These are phyloP conservation scores for Echinops telfairi DNA, from an alignment of 2,113 vertebrate species.

Conservation along the genomic window DNA sequence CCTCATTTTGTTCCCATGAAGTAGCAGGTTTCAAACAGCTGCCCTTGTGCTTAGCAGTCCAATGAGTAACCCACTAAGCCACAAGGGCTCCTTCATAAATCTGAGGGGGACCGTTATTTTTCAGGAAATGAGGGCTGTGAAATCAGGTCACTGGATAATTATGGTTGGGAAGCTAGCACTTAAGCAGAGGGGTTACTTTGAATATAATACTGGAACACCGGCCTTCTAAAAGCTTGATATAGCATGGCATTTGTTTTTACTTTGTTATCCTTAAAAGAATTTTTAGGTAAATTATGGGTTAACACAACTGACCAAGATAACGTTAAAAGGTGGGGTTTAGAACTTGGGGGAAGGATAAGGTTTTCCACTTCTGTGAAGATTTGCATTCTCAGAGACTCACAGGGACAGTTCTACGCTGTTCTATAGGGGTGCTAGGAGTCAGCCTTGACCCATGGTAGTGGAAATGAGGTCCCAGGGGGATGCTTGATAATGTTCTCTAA, in stretches of 20 bases:
- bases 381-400: too few relatives aligned
- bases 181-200: neutral
- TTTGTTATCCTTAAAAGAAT: slow-evolving; percentile 27
- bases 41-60: too few relatives aligned
- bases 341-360: neutral
- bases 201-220: neutral
- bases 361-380: too few relatives aligned
- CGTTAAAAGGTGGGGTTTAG: neutral
- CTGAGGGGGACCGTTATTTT: neutral
- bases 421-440: too few relatives aligned
- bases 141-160: neutral
- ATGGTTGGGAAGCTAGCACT: neutral
- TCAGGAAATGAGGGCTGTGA: neutral
- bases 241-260: neutral
- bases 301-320: neutral
- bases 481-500: too few relatives aligned
- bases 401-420: too few relatives aligned
- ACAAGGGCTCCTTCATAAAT: neutral
- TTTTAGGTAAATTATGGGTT: neutral
- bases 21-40: too few relatives aligned
- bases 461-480: too few relatives aligned
- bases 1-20: too few relatives aligned
- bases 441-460: too few relatives aligned
- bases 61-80: neutral
- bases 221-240: neutral